These are phyloP conservation scores for Himalopsyche japonica DNA, from an alignment of 2,888 invertebrate species.

Conservation along the genomic window DNA sequence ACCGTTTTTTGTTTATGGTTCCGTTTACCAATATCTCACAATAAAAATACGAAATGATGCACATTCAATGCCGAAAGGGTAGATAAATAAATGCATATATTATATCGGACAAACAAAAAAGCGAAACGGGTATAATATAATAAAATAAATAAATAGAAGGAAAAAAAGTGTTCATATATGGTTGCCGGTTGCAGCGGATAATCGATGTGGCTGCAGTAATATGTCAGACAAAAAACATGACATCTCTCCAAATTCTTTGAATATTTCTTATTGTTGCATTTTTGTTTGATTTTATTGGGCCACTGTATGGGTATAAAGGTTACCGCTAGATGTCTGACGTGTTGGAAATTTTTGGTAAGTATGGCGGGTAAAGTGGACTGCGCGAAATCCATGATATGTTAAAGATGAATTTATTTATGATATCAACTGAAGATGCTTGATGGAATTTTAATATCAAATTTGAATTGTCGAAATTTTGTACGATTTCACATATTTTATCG, in stretches of 20 bases:
- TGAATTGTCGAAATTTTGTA: too few species aligned
- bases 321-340: neutral
- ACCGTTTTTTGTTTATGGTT: neutral
- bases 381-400: too few species aligned
- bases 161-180: neutral
- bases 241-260: neutral
- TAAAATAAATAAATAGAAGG: neutral
- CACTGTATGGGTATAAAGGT: neutral
- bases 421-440: too few species aligned
- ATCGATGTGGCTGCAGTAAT: neutral
- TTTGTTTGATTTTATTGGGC: conserved; percentile 1
- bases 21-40: neutral
- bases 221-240: neutral
- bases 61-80: neutral
- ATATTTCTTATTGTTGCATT: conserved; percentile 1
- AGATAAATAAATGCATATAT: neutral
- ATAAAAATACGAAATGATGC: neutral
- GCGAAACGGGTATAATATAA: neutral
- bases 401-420: too few species aligned
- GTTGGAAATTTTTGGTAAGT: neutral
- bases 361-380: too few species aligned
- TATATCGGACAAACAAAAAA: neutral
- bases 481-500: too few species aligned
- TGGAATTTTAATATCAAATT: too few species aligned
- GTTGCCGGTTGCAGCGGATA: neutral